Percentiles rank a stretch among this genome's conserved stretches.
Evolutionary conservation across 2,113 vertebrate genomes (phyloP).

Genomic region (Atlantisia rogersi): DNA sequence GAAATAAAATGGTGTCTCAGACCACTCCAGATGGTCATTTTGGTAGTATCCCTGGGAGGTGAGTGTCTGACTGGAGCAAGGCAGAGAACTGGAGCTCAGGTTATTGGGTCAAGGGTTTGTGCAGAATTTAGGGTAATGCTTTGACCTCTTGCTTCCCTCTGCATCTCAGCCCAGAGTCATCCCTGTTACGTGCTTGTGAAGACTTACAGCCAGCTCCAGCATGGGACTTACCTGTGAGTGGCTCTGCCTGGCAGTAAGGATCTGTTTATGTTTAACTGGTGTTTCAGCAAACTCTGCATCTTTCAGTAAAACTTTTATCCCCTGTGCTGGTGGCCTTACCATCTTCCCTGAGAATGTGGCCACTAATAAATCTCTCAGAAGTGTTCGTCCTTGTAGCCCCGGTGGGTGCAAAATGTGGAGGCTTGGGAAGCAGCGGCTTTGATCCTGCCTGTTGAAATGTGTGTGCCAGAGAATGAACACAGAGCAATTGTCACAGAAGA

Average conservation of each 20-base stretch:
- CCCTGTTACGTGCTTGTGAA: background rate
- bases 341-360: fast-evolving
- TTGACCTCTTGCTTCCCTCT: background rate
- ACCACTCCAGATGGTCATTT: background rate
- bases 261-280: too few species aligned
- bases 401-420: background rate
- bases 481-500: fast-evolving
- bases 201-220: background rate
- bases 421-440: background rate
- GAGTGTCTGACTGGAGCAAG: background rate
- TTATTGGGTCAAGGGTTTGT: background rate
- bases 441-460: background rate
- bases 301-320: background rate
- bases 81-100: background rate
- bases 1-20: background rate
- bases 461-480: background rate
- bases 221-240: background rate
- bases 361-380: background rate
- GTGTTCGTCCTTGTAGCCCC: background rate
- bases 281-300: background rate
- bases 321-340: background rate
- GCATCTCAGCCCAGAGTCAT: background rate
- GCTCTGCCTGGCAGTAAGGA: background rate
- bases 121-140: background rate
- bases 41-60: fast-evolving